phyloP scores from a whole-genome alignment of 2,113 vertebrate genomes.

The Charadrius vociferus region DNA sequence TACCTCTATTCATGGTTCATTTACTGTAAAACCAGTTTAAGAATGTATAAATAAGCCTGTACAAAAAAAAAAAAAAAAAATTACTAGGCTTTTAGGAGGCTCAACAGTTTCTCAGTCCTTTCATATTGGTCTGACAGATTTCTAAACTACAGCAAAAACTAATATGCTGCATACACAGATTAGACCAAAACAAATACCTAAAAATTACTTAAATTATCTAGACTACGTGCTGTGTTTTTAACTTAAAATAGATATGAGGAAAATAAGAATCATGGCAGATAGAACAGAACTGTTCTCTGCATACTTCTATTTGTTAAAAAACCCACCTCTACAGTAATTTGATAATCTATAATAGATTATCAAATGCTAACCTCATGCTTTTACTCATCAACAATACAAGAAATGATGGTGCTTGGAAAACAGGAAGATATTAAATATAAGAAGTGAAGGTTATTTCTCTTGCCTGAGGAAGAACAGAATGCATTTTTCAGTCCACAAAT shows the following conservation, averaged over 20 bases:
- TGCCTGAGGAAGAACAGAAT: background rate
- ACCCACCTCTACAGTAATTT: background rate
- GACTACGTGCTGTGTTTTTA: background rate
- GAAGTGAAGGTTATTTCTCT: background rate
- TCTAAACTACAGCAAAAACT: background rate
- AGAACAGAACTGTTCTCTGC: background rate
- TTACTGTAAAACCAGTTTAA: slow-evolving; percentile 35
- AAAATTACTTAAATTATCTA: background rate
- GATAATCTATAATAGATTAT: background rate
- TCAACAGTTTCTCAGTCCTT: background rate
- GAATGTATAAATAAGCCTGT: background rate
- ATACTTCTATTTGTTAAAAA: background rate
- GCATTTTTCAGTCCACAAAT: background rate
- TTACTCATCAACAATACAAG: background rate
- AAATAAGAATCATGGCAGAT: background rate
- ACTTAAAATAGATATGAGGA: background rate
- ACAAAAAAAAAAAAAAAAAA: background rate
- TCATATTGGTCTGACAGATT: background rate
- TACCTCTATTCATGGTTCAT: slow-evolving; percentile 39
- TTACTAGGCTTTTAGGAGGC: background rate
- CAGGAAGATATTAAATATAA: background rate
- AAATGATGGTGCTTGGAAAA: background rate
- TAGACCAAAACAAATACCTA: background rate
- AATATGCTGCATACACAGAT: background rate
- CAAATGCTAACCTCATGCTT: background rate